phyloP scores from a whole-genome alignment of 2,888 invertebrate genomes.

The Buathra laborator region DNA sequence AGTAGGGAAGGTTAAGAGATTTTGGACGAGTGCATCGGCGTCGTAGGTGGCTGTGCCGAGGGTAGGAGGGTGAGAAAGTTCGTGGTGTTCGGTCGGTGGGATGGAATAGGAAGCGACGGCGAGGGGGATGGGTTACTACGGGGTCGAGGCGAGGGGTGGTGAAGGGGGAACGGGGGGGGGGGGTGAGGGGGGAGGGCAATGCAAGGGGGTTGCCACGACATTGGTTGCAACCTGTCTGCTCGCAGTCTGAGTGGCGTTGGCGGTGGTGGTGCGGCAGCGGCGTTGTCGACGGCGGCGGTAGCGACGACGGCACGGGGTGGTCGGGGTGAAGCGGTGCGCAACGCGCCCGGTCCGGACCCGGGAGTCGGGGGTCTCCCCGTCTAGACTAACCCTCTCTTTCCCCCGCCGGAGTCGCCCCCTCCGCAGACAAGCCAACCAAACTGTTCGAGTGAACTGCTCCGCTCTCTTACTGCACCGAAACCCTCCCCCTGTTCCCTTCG shows the following conservation, averaged over 20 bases:
- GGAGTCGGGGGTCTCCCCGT: slow-evolving; percentile 80
- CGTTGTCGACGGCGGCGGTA: slow-evolving; percentile 64
- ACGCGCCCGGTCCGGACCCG: slow-evolving; percentile 62
- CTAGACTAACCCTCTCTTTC: slow-evolving; percentile 82
- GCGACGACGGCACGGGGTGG: slow-evolving; percentile 65
- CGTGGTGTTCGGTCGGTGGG: slow-evolving; percentile 56
- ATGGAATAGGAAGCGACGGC: slow-evolving; percentile 59
- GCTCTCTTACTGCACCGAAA: slow-evolving; percentile 67
- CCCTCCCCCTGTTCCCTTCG: slow-evolving; percentile 15
- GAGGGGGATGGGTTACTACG: slow-evolving; percentile 55
- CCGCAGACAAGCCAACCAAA: slow-evolving; percentile 83
- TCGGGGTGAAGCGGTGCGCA: slow-evolving; percentile 67
- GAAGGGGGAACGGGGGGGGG: slow-evolving; percentile 65
- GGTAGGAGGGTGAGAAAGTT: slow-evolving; percentile 27
- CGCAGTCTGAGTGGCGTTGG: slow-evolving; percentile 79
- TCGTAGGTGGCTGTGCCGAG: slow-evolving; percentile 36
- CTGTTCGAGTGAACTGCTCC: slow-evolving; percentile 83
- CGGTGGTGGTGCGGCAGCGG: slow-evolving; percentile 68
- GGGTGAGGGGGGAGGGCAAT: slow-evolving; percentile 28
- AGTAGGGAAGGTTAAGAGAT: slow-evolving; percentile 79
- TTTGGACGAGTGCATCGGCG: slow-evolving; percentile 80
- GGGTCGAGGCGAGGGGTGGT: slow-evolving; percentile 35
- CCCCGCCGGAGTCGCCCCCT: slow-evolving; percentile 66
- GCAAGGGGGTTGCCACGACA: slow-evolving; percentile 78
- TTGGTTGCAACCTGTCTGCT: slow-evolving; percentile 83